Percentiles rank a stretch among this genome's conserved stretches.
Evolutionary conservation across 2,888 invertebrate species (phyloP).

Genomic region (Tipula lateralis): DNA sequence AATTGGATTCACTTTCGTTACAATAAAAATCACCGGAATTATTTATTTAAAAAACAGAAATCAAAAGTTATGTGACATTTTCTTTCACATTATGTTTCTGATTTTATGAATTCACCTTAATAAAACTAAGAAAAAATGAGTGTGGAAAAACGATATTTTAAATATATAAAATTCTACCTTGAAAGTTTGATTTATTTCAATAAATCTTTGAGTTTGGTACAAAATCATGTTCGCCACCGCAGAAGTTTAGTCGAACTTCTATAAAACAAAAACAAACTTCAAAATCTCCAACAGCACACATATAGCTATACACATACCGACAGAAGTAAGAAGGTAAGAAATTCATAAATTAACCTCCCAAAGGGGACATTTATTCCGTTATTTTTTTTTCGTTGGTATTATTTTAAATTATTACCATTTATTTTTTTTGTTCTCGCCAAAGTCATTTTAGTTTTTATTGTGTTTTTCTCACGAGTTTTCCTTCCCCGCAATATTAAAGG

Average conservation of each 20-base stretch:
- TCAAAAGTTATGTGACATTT: no score
- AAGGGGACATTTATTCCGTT: not conserved
- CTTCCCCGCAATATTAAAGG: not conserved
- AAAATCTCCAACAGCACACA: not conserved
- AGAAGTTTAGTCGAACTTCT: not conserved
- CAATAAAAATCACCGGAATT: no score
- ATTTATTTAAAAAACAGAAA: no score
- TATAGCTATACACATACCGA: no score
- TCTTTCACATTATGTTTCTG: no score
- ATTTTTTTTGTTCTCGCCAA: not conserved
- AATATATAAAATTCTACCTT: no score
- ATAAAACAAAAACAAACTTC: not conserved
- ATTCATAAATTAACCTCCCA: conserved; percentile 4
- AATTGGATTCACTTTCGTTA: no score
- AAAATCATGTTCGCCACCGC: not conserved
- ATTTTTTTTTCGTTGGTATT: not conserved
- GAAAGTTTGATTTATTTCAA: not conserved
- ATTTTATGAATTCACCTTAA: no score
- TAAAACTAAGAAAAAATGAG: no score
- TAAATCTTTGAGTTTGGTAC: not conserved
- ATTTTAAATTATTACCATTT: not conserved
- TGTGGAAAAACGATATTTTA: no score
- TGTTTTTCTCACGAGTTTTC: not conserved
- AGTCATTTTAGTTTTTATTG: conserved; percentile 14
- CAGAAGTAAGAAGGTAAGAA: not conserved